Percentiles rank a stretch among this genome's conserved stretches.
These are phyloP conservation scores for Diplosoma virens DNA, from an alignment of 23 tunicate genomes.

Conservation along the genomic window DNA sequence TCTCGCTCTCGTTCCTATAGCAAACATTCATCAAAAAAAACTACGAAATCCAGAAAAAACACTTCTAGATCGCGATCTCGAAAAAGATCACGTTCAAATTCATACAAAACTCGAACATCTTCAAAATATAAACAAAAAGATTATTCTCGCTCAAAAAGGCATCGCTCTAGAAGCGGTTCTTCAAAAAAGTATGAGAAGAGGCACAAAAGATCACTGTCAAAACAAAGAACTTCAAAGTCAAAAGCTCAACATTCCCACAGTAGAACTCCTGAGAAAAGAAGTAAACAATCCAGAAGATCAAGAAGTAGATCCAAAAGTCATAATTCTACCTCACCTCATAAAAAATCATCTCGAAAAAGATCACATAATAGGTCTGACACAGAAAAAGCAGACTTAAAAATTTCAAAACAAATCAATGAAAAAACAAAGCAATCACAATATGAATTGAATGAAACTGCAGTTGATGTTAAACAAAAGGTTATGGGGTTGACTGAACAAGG, in stretches of 20 bases:
- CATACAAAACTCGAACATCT: too few species aligned
- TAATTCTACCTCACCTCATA: background rate
- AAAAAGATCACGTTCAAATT: too few species aligned
- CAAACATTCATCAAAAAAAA: too few species aligned
- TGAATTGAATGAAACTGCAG: too few species aligned
- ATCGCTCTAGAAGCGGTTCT: slow-evolving; percentile 27
- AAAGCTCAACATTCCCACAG: background rate
- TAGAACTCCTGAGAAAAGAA: background rate
- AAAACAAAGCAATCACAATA: too few species aligned
- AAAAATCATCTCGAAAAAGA: background rate
- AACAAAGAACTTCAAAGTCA: background rate
- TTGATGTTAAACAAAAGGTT: too few species aligned
- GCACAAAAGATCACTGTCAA: slow-evolving; percentile 6
- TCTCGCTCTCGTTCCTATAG: background rate
- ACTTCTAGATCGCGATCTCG: too few species aligned
- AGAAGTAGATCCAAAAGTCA: background rate
- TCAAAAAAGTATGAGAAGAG: background rate
- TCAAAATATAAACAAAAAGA: background rate
- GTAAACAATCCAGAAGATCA: background rate
- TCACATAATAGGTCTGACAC: background rate
- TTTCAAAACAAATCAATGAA: too few species aligned
- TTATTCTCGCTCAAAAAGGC: slow-evolving; percentile 7
- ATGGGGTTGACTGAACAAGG: too few species aligned
- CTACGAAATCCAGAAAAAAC: too few species aligned
- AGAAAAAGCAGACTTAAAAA: too few species aligned